Conservation (phyloP, 2,113 vertebrate genomes). For the Bos taurus region ARS-UCD2.0 NC_037332.1:112095001-112095500, state of each 20-base stretch:
- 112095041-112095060: background rate
- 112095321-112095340: background rate
- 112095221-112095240: background rate
- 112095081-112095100: background rate
- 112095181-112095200: background rate
- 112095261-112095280: background rate
- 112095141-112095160: background rate
- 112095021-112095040: background rate
- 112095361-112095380: background rate
- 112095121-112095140: background rate
- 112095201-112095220: background rate
- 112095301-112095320: background rate
- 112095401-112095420: background rate
- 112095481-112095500: background rate
- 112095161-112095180: constrained; percentile 6
- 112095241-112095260: background rate
- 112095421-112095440: background rate
- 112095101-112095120: background rate
- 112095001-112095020: background rate
- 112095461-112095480: background rate
- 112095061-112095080: background rate
- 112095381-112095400: background rate
- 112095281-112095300: background rate
- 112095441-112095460: background rate
- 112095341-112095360: background rate